These are phyloP conservation scores for Hyposoter didymator DNA, from an alignment of 2,888 invertebrate species.

Conservation along the genomic window DNA sequence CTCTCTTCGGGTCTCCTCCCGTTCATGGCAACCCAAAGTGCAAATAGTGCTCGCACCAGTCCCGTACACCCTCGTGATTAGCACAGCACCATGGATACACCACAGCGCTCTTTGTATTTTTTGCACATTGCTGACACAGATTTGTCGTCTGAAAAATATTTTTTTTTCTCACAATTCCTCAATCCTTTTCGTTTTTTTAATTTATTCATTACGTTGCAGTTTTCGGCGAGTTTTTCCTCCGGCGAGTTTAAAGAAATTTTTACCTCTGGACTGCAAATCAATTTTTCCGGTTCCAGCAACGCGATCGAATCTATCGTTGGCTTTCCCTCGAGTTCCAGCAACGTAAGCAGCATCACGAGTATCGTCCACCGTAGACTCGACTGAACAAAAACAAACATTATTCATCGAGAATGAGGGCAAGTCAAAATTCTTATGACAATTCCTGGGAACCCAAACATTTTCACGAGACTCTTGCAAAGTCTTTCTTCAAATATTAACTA, in stretches of 20 bases:
- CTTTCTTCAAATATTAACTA: not conserved
- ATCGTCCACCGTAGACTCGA: conserved; percentile 47
- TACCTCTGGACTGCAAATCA: conserved; percentile 66
- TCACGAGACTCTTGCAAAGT: not conserved
- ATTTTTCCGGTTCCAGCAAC: conserved; percentile 58
- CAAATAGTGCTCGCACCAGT: conserved; percentile 68
- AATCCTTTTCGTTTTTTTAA: not conserved
- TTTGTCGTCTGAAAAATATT: conserved; percentile 61
- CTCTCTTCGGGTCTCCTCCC: not conserved
- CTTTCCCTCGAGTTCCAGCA: conserved; percentile 34
- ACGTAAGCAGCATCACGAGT: conserved; percentile 46
- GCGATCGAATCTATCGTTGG: conserved; percentile 58
- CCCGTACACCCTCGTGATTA: conserved; percentile 68
- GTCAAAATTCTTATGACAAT: not conserved
- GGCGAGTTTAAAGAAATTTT: not conserved
- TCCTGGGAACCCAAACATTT: not conserved
- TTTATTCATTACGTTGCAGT: not conserved
- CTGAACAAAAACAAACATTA: conserved; percentile 31
- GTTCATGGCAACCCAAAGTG: conserved; percentile 65
- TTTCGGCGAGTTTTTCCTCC: not conserved
- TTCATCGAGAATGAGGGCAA: not conserved
- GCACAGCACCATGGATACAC: conserved; percentile 71
- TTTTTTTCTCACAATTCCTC: not conserved
- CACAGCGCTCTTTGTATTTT: conserved; percentile 67
- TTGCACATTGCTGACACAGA: conserved; percentile 68